Evolutionary conservation across 1,140 invertebrate species (phyloP).

Genomic region (Gryllus bimaculatus): DNA sequence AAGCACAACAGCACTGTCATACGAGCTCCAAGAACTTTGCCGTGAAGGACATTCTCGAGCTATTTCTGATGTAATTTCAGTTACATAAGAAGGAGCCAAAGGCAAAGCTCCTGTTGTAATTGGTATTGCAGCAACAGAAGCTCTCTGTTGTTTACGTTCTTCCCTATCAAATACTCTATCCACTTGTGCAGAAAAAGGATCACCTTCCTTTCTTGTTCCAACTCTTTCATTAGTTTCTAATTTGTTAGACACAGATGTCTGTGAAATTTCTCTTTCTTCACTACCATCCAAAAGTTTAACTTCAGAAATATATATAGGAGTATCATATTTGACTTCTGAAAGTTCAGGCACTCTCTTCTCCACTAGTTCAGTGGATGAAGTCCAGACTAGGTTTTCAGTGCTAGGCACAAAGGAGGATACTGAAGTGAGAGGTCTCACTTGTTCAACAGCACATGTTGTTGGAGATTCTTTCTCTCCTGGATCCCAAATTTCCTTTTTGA

Average conservation of each 20-base stretch:
- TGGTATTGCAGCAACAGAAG: constrained; percentile 13
- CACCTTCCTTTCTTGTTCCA: constrained; percentile 34
- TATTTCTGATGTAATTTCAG: constrained; percentile 13
- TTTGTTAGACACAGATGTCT: constrained; percentile 7
- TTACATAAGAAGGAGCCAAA: constrained; percentile 9
- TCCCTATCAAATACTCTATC: constrained; percentile 64
- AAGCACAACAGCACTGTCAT: constrained; percentile 61
- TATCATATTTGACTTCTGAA: constrained; percentile 8
- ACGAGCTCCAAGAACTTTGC: constrained; percentile 71
- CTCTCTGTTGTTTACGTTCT: constrained; percentile 43
- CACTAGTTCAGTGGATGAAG: constrained; percentile 26
- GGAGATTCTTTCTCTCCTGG: constrained; percentile 39
- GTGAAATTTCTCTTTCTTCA: background rate
- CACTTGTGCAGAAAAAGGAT: constrained; percentile 59
- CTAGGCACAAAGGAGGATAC: constrained; percentile 3
- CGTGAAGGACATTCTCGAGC: constrained; percentile 42
- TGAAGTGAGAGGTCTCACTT: constrained; percentile 12
- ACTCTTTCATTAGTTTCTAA: background rate
- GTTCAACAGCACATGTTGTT: constrained; percentile 31
- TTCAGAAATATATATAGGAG: constrained; percentile 15
- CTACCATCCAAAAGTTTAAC: background rate
- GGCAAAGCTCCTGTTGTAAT: constrained; percentile 18
- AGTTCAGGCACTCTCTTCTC: constrained; percentile 14
- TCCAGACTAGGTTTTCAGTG: constrained; percentile 42
- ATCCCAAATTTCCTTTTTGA: constrained; percentile 53